Percentiles rank a stretch among this genome's conserved stretches.
Evolutionary conservation across 1,140 invertebrate species (phyloP).

Genomic region (Drosophila bifasciata): DNA sequence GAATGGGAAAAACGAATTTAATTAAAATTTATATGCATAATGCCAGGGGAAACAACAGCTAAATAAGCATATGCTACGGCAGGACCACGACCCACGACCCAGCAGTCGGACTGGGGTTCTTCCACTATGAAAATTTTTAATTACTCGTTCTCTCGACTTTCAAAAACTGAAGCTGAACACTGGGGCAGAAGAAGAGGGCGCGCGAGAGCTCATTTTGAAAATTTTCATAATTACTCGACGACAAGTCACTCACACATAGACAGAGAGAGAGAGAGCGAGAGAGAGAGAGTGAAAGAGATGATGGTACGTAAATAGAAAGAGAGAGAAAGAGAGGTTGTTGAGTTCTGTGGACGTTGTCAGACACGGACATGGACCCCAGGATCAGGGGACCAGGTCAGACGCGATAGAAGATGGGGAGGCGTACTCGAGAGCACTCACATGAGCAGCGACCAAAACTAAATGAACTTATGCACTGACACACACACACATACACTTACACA

Average conservation of each 20-base stretch:
- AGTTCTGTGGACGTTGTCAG: constrained; percentile 43
- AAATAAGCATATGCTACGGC: constrained; percentile 43
- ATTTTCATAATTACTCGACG: constrained; percentile 72
- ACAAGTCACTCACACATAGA: constrained; percentile 52
- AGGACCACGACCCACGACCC: constrained; percentile 13
- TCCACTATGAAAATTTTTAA: constrained; percentile 50
- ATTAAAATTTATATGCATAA: constrained; percentile 48
- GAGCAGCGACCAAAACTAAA: constrained; percentile 34
- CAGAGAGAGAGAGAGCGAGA: constrained; percentile 11
- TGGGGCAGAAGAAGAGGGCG: not conserved
- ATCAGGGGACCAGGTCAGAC: constrained; percentile 1
- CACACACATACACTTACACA: constrained; percentile 42
- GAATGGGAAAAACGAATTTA: constrained; percentile 44
- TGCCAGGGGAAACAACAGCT: constrained; percentile 32
- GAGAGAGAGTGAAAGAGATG: constrained; percentile 9
- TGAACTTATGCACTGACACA: constrained; percentile 46
- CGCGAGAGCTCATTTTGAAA: constrained; percentile 57
- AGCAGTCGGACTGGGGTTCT: constrained; percentile 24
- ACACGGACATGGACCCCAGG: constrained; percentile 11
- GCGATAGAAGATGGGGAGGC: constrained; percentile 2
- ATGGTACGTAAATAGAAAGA: constrained; percentile 7
- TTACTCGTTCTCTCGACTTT: constrained; percentile 48
- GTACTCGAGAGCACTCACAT: constrained; percentile 39
- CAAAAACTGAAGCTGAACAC: constrained; percentile 26
- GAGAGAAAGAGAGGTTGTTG: constrained; percentile 33